phyloP scores from a whole-genome alignment of 1,140 invertebrate genomes.

The Meloidogyne exigua region DNA sequence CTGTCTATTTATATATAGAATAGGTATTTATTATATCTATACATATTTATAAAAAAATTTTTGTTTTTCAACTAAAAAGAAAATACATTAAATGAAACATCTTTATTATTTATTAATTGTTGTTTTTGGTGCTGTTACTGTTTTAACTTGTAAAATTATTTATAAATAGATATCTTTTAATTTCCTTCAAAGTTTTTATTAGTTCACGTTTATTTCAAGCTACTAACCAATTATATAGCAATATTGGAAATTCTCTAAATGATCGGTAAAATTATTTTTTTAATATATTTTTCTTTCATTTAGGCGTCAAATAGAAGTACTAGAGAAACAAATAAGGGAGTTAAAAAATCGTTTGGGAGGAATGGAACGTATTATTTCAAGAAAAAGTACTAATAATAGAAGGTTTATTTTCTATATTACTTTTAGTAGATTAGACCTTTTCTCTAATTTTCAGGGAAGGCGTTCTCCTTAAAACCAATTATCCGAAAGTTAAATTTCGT shows the following conservation, averaged over 20 bases:
- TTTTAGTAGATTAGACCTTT: neutral
- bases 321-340: neutral
- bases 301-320: neutral
- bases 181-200: neutral
- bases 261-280: neutral
- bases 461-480: neutral
- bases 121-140: neutral
- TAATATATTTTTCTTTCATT: neutral
- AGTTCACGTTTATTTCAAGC: neutral
- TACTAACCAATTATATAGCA: neutral
- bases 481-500: slow-evolving; percentile 49
- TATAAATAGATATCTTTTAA: neutral
- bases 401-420: neutral
- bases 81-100: neutral
- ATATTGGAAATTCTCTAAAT: neutral
- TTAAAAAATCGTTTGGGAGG: neutral
- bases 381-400: neutral
- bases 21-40: too few species aligned
- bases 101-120: neutral
- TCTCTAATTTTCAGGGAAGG: neutral
- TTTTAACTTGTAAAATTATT: slow-evolving; percentile 1
- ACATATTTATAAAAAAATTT: too few species aligned
- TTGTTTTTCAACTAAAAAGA: neutral
- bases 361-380: neutral
- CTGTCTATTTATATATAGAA: too few species aligned